Conservation (phyloP, 2,888 invertebrate genomes). For the Drosophila nr. perissopoda region DNA sequence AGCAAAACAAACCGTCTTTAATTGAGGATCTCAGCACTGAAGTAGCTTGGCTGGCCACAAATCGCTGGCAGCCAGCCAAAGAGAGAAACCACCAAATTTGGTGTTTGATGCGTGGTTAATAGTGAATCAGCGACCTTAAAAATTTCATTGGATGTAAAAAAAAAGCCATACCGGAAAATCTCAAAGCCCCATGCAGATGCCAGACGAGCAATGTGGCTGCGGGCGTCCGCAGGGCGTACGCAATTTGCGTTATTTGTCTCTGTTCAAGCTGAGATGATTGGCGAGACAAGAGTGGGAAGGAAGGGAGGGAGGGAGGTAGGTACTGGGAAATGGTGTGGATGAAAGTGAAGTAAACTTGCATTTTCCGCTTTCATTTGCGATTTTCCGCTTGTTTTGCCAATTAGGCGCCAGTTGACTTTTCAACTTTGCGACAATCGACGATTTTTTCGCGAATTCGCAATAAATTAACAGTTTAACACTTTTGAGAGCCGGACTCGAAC, state of each 20-base stretch:
- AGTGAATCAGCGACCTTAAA: slow-evolving; percentile 33
- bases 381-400: slow-evolving; percentile 81
- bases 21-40: slow-evolving; percentile 43
- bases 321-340: neutral
- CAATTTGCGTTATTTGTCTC: slow-evolving; percentile 64
- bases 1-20: slow-evolving; percentile 46
- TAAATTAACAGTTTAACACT: slow-evolving; percentile 60
- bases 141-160: slow-evolving; percentile 55
- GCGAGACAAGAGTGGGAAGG: neutral
- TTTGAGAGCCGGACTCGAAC: neutral
- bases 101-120: slow-evolving; percentile 34
- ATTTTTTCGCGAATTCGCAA: slow-evolving; percentile 40
- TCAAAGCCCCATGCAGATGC: slow-evolving; percentile 31
- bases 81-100: slow-evolving; percentile 12
- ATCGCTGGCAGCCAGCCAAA: slow-evolving; percentile 33
- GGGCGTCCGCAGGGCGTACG: slow-evolving; percentile 69
- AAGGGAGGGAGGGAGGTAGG: neutral
- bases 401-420: slow-evolving; percentile 77
- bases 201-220: slow-evolving; percentile 33
- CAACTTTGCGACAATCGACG: slow-evolving; percentile 33
- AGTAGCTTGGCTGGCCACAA: slow-evolving; percentile 14
- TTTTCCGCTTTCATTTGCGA: slow-evolving; percentile 70
- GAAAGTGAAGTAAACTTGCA: slow-evolving; percentile 42
- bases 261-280: neutral
- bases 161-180: slow-evolving; percentile 45